Base-by-base conservation (phyloP, 2,113 vertebrate genomes). In the Sinocyclocheilus grahami region DNA sequence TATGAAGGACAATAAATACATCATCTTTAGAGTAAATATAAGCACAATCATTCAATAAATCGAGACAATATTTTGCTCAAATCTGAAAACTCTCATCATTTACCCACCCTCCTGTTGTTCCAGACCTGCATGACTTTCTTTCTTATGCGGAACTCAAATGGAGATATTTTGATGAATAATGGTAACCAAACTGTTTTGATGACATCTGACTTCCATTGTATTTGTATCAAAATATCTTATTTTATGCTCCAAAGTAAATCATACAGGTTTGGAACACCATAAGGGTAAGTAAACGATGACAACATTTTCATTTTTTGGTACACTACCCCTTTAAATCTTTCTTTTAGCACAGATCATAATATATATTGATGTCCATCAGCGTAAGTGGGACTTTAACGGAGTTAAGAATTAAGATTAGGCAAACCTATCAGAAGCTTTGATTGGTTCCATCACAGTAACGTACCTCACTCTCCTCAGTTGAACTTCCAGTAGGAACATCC, bases 381-480 rank as follows among this genome's bases (percentile, higher is more conserved):
- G 27, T 30, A 7, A 67, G 27, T 9, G 27, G 2, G 14, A 13
- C 48, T 51, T 51, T 13, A 11, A 48, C 3, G 12, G 46, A 69
- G 13, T 33, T 33, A 33, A 33, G 30, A 33, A 63, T 16, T 46
- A 46, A 16, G 7, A 48, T 76, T 53, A 53, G 7, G 14, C n/a
- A 24, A 53, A 62, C 33, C 4, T 46, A 2, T 67, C 18, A 9
- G 39, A 4, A 74, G 22, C 10, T 14, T 46, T 46, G 37, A 42
- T 30, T 4, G 7, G 37, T 18, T 74, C 55, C 74, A n/a, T 48
- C 53, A 46, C n/a, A 67, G 11, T n/a, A 65, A 91, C 91, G 86
- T 91, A 97, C 97, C 91, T 94, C 90, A 9, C 87, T 60, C 12
- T 91, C 89, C 86, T 89, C 84, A 87, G 90, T 84, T 22, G 83